phyloP scores from a whole-genome alignment of 92 coral and sea anemone species.

The Montipora capitata region DNA sequence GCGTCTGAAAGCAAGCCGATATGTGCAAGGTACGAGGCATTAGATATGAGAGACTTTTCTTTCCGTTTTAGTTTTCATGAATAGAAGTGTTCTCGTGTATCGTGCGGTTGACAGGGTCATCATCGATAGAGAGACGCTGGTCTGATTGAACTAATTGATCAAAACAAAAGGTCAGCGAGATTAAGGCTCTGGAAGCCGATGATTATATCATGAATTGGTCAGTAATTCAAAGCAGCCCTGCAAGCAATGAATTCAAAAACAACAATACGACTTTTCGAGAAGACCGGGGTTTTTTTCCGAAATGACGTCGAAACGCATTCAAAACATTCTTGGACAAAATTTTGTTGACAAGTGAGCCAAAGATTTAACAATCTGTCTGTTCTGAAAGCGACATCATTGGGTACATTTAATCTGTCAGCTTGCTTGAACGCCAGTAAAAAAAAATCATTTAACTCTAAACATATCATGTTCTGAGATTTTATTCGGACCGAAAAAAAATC shows the following conservation, averaged over 20 bases:
- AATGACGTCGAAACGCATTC: no score
- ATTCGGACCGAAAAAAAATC: no score
- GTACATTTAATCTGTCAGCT: not conserved
- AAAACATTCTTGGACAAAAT: no score
- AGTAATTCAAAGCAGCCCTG: conserved; percentile 36
- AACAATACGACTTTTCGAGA: not conserved
- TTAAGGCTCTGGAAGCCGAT: not conserved
- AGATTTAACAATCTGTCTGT: no score
- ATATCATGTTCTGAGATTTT: not conserved
- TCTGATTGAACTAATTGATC: conserved; percentile 23
- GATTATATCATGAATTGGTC: not conserved
- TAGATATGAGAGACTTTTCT: no score
- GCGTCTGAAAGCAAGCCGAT: no score
- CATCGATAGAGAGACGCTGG: not conserved
- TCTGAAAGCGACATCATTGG: not conserved
- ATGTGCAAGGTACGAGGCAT: no score
- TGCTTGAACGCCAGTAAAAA: not conserved
- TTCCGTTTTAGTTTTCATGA: no score
- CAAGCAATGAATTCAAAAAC: not conserved
- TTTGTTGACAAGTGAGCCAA: no score
- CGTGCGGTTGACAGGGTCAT: not conserved
- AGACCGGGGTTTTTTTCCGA: no score
- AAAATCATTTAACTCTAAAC: not conserved
- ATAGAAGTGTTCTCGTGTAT: not conserved
- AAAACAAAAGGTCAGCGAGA: conserved; percentile 11